phyloP scores from a whole-genome alignment of 2,797 vertebrate genomes.

The Mormyrus proboscirostris region DNA sequence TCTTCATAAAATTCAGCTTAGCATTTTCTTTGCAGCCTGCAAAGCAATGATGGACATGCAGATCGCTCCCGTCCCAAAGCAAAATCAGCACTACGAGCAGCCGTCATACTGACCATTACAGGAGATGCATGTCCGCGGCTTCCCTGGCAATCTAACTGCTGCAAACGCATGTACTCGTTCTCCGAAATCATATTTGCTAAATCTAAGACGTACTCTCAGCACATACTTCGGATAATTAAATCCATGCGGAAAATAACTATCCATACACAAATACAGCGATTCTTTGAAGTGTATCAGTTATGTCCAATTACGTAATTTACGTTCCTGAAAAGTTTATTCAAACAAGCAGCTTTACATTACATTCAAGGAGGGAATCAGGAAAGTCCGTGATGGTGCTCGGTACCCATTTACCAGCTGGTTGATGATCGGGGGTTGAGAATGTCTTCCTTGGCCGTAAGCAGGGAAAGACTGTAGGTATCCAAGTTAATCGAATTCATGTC shows the following conservation, averaged over 20 bases:
- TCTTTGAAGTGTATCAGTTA: neutral
- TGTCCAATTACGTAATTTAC: neutral
- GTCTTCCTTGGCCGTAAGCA: slow-evolving; percentile 55
- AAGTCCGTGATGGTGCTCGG: neutral
- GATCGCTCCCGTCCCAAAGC: neutral
- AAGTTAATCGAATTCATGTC: slow-evolving; percentile 37
- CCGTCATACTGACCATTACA: neutral
- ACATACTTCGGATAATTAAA: neutral
- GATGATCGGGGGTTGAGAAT: slow-evolving; percentile 46
- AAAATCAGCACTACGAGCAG: neutral
- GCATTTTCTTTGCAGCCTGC: neutral
- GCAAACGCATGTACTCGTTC: neutral
- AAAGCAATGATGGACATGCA: neutral
- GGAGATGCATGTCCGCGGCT: neutral
- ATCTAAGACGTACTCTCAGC: neutral
- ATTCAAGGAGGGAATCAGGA: neutral
- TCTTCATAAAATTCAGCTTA: neutral
- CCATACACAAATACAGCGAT: neutral
- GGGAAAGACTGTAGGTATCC: slow-evolving; percentile 51
- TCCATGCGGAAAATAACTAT: neutral
- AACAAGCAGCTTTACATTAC: neutral
- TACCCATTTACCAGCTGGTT: slow-evolving; percentile 49
- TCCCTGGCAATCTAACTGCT: neutral
- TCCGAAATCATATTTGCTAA: neutral
- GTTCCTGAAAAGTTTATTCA: neutral